Conservation (phyloP, 2,888 invertebrate genomes). For the Chrysolina americana region DNA sequence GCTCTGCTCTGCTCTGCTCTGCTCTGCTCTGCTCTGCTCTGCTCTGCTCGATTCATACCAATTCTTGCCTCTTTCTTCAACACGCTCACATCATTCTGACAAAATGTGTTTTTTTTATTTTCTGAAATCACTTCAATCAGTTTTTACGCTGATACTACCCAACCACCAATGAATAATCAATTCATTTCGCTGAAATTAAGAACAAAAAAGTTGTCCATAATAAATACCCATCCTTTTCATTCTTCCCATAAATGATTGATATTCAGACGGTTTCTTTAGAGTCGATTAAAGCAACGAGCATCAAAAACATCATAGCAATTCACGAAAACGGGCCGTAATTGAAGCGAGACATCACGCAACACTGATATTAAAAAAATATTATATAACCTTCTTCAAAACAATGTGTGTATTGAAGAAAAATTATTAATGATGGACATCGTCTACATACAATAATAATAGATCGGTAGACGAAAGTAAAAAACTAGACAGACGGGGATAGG, state of each 20-base stretch:
- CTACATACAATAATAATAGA: not conserved
- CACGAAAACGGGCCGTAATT: not conserved
- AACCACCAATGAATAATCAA: too few species aligned
- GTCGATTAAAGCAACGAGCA: not conserved
- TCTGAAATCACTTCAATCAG: too few species aligned
- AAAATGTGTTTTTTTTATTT: too few species aligned
- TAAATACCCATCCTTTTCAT: not conserved
- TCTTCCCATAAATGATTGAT: not conserved
- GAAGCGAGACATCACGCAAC: not conserved
- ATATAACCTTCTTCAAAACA: not conserved
- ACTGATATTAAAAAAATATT: slow-evolving; percentile 7
- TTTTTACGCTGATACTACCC: too few species aligned
- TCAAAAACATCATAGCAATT: not conserved
- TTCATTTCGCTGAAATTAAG: too few species aligned
- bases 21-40: too few species aligned
- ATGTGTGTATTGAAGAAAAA: not conserved
- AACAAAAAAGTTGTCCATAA: not conserved
- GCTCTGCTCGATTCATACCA: too few species aligned
- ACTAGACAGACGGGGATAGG: not conserved
- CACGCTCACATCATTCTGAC: too few species aligned
- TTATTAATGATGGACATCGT: not conserved
- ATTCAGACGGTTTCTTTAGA: not conserved
- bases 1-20: too few species aligned
- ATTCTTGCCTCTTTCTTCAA: too few species aligned
- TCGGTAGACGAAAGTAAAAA: not conserved